These are phyloP conservation scores for Palythoa caribaeorum DNA, from an alignment of 92 coral and sea anemone species.

Conservation along the genomic window DNA sequence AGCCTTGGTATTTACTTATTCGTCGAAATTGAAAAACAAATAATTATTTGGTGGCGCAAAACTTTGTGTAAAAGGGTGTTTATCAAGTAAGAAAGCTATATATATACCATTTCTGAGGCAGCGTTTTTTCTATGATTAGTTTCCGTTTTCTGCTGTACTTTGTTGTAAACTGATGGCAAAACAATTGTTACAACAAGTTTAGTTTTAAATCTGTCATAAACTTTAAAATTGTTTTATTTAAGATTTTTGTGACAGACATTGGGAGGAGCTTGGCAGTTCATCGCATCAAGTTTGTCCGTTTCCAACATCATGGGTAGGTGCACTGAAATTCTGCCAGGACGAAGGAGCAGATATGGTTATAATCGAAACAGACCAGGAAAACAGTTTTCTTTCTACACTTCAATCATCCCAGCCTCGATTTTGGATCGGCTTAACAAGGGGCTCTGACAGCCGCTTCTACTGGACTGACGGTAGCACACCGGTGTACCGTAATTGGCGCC, in stretches of 20 bases:
- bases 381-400: background rate
- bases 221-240: background rate
- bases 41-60: too few species aligned
- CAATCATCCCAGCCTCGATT: background rate
- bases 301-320: background rate
- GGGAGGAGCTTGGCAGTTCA: background rate
- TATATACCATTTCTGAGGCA: too few species aligned
- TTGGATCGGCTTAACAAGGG: background rate
- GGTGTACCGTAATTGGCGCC: too few species aligned
- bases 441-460: background rate
- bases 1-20: too few species aligned
- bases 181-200: too few species aligned
- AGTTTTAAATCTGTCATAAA: background rate
- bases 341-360: background rate
- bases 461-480: background rate
- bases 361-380: conserved; percentile 1
- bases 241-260: background rate
- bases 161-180: too few species aligned
- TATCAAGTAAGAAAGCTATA: too few species aligned
- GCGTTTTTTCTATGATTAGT: too few species aligned
- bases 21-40: too few species aligned
- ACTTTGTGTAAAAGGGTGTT: too few species aligned
- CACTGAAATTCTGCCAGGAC: conserved; percentile 5
- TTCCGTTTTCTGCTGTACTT: too few species aligned
- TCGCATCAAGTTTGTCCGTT: background rate